Evolutionary conservation across 1,140 invertebrate genomes (phyloP), one percentile per base, ranked within the genome.

Genomic region (Drosophila navojoa): DNA sequence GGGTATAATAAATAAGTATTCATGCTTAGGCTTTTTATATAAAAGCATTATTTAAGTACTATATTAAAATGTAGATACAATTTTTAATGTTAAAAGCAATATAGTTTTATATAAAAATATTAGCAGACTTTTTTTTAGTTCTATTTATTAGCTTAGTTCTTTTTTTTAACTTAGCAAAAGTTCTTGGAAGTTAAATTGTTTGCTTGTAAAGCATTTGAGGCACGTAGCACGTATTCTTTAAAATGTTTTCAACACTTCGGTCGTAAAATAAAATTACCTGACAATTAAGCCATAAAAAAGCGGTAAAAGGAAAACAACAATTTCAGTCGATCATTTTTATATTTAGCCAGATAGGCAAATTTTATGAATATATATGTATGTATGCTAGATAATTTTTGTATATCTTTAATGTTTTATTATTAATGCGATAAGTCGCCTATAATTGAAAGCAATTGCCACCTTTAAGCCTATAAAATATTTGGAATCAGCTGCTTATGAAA

Each of bases 381-480:
- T n/a, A 22, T 22, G 19, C 19, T 15, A 15, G 9, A 6, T n/a
- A 2, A 7, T 45, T 16, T 11, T 15, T 45, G 16, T 15, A 45
- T 29, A 29, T 29, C 27, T 29, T 5, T 29, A 1, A 7, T 1
- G n/a, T 19, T 15, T 15, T 16, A 45, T 45, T 16, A 16, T 16
- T 45, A 16, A 54, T 32, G 22, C 13, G 62, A 57, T 74, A 80
- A 55, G 53, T 13, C 16, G n/a, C 29, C 32, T 16, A 49, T 44
- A 78, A 86, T 86, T 81, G 77, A 71, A 76, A 40, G 22, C 40
- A 81, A 78, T 81, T 86, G 75, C 79, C 78, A 78, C 74, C 67
- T 87, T 76, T 64, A 45, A 27, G 44, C 35, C 47, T 47, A 47
- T 78, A 50, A 50, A 54, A 53, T 19, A 49, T 22, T 22, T 6